These are phyloP conservation scores for Papilio dardanus DNA, from an alignment of 1,140 invertebrate genomes.

Conservation along the genomic window DNA sequence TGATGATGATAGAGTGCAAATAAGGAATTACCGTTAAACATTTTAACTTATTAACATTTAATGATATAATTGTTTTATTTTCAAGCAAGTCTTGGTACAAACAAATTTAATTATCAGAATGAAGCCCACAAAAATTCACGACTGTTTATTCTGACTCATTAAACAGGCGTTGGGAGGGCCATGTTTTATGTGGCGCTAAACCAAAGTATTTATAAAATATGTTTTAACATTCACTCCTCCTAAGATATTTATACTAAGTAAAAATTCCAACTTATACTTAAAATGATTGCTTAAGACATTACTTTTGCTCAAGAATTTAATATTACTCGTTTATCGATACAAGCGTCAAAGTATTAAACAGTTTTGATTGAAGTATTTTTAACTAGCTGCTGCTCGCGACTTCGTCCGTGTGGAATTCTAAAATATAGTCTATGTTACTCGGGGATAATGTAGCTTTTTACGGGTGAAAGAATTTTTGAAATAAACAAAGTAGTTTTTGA, in stretches of 20 bases:
- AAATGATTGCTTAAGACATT: neutral
- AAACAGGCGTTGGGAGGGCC: neutral
- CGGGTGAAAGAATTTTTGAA: too few relatives aligned
- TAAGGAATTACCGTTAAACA: neutral
- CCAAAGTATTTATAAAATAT: conserved; percentile 21
- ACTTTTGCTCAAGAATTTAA: too few relatives aligned
- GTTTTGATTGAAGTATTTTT: too few relatives aligned
- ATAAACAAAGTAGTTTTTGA: too few relatives aligned
- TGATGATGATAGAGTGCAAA: too few relatives aligned
- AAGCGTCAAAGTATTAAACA: too few relatives aligned
- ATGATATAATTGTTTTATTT: conserved; percentile 11
- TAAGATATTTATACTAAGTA: neutral
- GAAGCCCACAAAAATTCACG: conserved; percentile 18
- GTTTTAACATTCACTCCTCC: neutral
- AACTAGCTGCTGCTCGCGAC: too few relatives aligned
- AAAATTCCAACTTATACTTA: neutral
- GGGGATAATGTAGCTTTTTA: too few relatives aligned
- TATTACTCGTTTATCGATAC: too few relatives aligned
- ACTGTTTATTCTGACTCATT: conserved; percentile 19
- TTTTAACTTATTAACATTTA: neutral
- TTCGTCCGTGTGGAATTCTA: too few relatives aligned
- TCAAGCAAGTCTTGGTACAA: neutral
- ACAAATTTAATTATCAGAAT: conserved; percentile 18
- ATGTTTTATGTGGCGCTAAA: conserved; percentile 15
- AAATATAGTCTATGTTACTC: too few relatives aligned